Evolutionary conservation across 2,797 vertebrate genomes (phyloP).

Genomic region (Intellagama lesueurii): DNA sequence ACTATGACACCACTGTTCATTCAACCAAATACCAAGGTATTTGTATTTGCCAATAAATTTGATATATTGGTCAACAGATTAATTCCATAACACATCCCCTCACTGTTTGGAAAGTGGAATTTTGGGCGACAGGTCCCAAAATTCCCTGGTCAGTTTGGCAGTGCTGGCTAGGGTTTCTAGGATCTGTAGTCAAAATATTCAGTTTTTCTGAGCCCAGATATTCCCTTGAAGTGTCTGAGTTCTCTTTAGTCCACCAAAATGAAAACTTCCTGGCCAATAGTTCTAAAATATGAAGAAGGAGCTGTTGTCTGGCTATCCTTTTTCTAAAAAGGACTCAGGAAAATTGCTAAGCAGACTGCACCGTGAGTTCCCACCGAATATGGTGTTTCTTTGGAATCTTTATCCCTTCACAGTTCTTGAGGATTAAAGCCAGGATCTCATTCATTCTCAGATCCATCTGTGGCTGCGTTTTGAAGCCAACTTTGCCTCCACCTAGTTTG

Average conservation of each 20-base stretch:
- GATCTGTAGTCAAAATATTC: too few relatives aligned
- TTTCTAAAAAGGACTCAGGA: constrained; percentile 43
- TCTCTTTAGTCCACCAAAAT: not conserved
- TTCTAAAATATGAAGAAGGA: constrained; percentile 18
- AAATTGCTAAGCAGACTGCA: constrained; percentile 44
- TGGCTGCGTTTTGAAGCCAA: constrained; percentile 54
- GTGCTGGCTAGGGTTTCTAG: too few relatives aligned
- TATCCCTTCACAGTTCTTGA: constrained; percentile 56
- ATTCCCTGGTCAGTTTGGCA: too few relatives aligned
- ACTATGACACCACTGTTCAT: too few relatives aligned
- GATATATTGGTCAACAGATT: too few relatives aligned
- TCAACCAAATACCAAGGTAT: too few relatives aligned
- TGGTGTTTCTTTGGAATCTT: constrained; percentile 67
- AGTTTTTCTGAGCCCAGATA: too few relatives aligned
- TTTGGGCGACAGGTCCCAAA: too few relatives aligned
- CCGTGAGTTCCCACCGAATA: constrained; percentile 41
- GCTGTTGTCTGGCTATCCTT: constrained; percentile 4
- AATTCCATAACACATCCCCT: not conserved
- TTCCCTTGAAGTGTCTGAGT: not conserved
- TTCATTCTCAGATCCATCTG: constrained; percentile 64
- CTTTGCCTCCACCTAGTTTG: constrained; percentile 60
- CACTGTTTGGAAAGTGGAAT: too few relatives aligned
- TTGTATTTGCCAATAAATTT: too few relatives aligned
- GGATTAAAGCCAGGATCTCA: constrained; percentile 68
- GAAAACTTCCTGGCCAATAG: not conserved